Evolutionary conservation across 1,140 invertebrate genomes (phyloP).

Genomic region (Conus betulinus): DNA sequence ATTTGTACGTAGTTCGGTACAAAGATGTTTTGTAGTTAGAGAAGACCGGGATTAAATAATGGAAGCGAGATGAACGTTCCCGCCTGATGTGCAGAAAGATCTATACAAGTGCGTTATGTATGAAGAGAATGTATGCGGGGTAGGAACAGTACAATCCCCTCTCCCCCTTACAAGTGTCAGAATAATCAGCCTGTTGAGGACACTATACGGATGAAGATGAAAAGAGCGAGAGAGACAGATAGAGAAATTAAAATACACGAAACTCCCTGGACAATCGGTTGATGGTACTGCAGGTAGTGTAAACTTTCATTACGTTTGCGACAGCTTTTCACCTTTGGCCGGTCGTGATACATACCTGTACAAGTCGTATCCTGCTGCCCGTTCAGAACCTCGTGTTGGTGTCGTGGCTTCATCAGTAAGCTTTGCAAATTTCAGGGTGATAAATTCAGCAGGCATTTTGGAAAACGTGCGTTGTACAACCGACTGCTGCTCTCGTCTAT

Average conservation of each 20-base stretch:
- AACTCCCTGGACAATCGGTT: not conserved
- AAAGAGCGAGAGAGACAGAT: too few species aligned
- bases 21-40: too few species aligned
- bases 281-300: not conserved
- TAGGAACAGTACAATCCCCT: too few species aligned
- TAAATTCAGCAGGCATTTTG: conserved; percentile 54
- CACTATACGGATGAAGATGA: too few species aligned
- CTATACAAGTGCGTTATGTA: too few species aligned
- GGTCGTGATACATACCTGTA: conserved; percentile 80
- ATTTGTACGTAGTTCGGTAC: too few species aligned
- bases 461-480: not conserved
- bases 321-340: not conserved
- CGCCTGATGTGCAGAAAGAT: too few species aligned
- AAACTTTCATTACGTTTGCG: not conserved
- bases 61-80: too few species aligned
- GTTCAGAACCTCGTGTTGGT: conserved; percentile 88
- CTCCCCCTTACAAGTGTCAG: too few species aligned
- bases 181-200: too few species aligned
- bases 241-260: not conserved
- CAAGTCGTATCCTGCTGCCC: conserved; percentile 94
- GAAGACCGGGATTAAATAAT: too few species aligned
- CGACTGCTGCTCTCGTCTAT: not conserved
- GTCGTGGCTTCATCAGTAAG: conserved; percentile 86
- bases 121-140: too few species aligned
- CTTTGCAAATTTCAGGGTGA: conserved; percentile 84